Percentiles rank a stretch among this genome's conserved stretches.
These are phyloP conservation scores for Microtus pennsylvanicus DNA, from an alignment of 2,113 vertebrate genomes.

Conservation along the genomic window DNA sequence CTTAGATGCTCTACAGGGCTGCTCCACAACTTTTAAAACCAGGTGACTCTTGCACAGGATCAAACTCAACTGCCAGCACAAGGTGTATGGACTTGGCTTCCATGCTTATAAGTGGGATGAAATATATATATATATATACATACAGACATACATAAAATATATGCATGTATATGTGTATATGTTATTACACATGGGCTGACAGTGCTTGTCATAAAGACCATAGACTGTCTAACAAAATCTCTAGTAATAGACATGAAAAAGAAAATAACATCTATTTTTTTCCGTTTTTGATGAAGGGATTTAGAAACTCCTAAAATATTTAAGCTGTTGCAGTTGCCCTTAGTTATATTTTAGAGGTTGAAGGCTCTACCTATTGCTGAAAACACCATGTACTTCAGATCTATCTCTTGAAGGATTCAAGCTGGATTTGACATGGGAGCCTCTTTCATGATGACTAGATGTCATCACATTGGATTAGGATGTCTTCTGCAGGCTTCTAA, in stretches of 20 bases:
- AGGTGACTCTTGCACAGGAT: too few species aligned
- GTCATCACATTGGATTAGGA: background rate
- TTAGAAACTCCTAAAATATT: background rate
- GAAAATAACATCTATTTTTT: background rate
- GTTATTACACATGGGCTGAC: background rate
- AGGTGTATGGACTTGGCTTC: too few species aligned
- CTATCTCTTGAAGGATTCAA: background rate
- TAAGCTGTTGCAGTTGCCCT: background rate
- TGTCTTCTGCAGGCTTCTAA: background rate
- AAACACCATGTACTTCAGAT: background rate
- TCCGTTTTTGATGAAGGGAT: background rate
- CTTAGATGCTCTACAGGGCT: too few species aligned
- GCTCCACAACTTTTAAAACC: too few species aligned
- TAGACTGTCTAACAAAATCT: background rate
- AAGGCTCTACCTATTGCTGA: background rate
- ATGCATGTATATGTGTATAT: background rate
- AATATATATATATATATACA: too few species aligned
- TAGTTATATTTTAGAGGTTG: background rate
- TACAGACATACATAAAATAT: background rate
- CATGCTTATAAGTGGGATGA: background rate
- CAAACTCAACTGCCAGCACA: too few species aligned
- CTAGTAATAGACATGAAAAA: background rate
- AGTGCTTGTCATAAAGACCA: background rate
- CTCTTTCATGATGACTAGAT: background rate
- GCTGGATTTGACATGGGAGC: background rate